Evolutionary conservation across 2,797 vertebrate species (phyloP).

Genomic region (Rhynchonycteris naso): DNA sequence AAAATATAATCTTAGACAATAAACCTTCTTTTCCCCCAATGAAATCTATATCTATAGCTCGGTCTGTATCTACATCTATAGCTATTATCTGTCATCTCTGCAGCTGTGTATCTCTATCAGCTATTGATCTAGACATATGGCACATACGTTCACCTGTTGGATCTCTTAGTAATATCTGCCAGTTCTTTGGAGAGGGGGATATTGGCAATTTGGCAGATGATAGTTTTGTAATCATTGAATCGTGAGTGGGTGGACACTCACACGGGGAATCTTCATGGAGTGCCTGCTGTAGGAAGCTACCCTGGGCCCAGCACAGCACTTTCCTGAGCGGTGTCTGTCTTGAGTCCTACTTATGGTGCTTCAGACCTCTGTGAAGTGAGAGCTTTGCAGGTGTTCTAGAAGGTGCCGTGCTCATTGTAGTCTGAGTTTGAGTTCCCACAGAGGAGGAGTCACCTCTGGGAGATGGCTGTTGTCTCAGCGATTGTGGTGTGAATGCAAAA

Average conservation of each 20-base stretch:
- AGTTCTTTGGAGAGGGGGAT: not conserved
- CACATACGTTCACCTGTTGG: no score
- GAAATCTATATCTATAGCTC: not conserved
- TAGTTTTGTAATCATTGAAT: not conserved
- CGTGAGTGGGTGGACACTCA: no score
- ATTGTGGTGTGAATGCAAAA: not conserved
- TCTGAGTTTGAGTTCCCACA: not conserved
- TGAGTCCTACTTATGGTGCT: not conserved
- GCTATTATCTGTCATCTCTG: not conserved
- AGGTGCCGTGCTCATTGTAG: no score
- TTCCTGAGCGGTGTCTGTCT: not conserved
- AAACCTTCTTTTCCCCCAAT: not conserved
- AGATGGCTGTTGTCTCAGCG: not conserved
- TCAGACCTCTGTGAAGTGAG: not conserved
- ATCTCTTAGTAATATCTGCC: not conserved
- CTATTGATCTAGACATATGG: not conserved
- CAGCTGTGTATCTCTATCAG: not conserved
- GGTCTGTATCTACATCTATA: not conserved
- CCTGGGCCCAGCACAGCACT: not conserved
- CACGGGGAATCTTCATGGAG: not conserved
- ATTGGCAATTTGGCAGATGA: not conserved
- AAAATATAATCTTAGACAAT: not conserved
- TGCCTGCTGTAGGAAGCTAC: not conserved
- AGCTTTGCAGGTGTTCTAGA: not conserved
- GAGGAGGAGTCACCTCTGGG: not conserved